A percentile compares a stretch with the other conserved stretches of the same genome.
Conservation (phyloP, 2,113 vertebrate species). For the Crotalus viridis region DNA sequence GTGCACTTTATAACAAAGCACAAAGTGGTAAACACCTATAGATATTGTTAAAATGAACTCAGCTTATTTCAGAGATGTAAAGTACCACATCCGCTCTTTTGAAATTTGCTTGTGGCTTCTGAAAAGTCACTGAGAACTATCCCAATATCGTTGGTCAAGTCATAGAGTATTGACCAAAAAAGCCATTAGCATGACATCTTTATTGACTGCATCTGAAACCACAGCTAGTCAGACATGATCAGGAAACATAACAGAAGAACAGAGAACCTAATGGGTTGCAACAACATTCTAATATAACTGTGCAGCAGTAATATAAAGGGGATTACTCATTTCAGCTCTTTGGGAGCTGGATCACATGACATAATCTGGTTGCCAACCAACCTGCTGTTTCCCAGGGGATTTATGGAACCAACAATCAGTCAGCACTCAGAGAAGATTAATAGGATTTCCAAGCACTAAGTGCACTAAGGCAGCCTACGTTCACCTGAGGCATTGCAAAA, state of each 20-base stretch:
- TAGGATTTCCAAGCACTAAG: constrained; percentile 54
- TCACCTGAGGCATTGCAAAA: constrained; percentile 52
- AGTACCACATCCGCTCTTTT: neutral
- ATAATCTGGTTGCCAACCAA: constrained; percentile 48
- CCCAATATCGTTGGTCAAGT: constrained; percentile 3
- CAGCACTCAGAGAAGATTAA: constrained; percentile 67
- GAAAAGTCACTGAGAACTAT: neutral
- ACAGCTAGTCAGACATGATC: constrained; percentile 67
- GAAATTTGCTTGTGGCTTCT: neutral
- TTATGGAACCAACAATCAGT: constrained; percentile 55
- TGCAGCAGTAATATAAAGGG: constrained; percentile 38
- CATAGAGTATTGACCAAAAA: constrained; percentile 57
- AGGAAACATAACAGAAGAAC: constrained; percentile 57
- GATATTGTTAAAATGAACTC: neutral
- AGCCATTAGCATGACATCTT: constrained; percentile 58
- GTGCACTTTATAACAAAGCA: neutral
- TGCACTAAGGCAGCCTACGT: constrained; percentile 39
- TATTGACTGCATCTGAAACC: constrained; percentile 62
- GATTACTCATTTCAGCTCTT: constrained; percentile 46
- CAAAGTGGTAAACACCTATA: neutral
- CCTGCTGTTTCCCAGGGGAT: constrained; percentile 50
- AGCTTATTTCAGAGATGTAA: neutral
- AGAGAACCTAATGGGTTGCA: constrained; percentile 58
- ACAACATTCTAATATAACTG: constrained; percentile 67
- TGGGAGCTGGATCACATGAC: constrained; percentile 46